Evolutionary conservation across 2,888 invertebrate species (phyloP), one percentile per base, ranked within the genome.

Genomic region (Euspilapteryx auroguttella): DNA sequence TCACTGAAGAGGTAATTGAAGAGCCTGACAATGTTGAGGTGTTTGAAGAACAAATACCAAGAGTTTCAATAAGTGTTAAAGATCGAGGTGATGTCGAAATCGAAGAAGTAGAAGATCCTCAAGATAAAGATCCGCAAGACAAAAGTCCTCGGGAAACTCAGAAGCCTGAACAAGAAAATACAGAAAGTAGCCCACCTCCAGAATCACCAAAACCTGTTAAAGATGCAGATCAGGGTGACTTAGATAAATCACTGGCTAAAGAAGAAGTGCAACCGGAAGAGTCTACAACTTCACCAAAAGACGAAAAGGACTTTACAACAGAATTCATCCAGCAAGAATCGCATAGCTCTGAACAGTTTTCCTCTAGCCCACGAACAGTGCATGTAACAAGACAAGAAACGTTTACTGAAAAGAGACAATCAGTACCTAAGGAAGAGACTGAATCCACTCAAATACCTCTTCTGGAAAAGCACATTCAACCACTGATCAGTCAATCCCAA

Each of bases 1-100:
- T 89, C 0, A 85, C 85, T 5, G 92, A 92, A 57, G 91, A 92
- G 64, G 63, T 91, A 1, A 77, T 91, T 24, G 92, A 92, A 47
- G 91, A 91, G 54, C 92, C 92, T 0, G 91, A 87, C 45, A 83
- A 85, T 51, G 68, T 87, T 3, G 86, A 87, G 59, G 75, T 86
- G 7, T 79, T 79, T 17, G 86, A 86, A 49, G 84, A 89, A 55
- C 81, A 83, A 40, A 81, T 86, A 40, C 87, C 87, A 1, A 75
- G 83, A 39, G 82, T 87, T 10, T 83, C 83, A 32, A 86, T 87
- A 22, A 85, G 81, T 43, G 81, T 81, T 0, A 76, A 76, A 45
- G 81, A 78, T 22, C 75, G 79, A 40, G 75, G 79, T 29, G 79
- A 69, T 9, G 57, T 64, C 34, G 56, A 68, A 24, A 57, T 76